A percentile compares a stretch with the other conserved stretches of the same genome.
phyloP scores from a whole-genome alignment of 2,113 vertebrate genomes.

The Ailuropoda melanoleuca region DNA sequence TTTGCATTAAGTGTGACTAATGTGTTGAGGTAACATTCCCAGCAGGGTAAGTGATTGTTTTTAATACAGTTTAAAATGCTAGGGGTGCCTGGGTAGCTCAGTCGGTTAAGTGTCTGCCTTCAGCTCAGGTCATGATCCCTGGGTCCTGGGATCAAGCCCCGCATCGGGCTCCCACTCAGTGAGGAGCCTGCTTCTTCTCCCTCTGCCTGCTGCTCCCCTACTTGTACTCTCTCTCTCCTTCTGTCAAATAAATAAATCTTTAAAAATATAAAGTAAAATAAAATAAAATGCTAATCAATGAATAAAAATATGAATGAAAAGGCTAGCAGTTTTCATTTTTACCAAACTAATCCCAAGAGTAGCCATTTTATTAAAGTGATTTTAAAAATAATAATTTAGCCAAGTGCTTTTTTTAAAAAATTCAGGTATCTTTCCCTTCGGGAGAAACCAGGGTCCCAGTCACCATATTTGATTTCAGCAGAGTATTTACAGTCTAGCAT shows the following conservation, averaged over 20 bases:
- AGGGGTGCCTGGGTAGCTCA: not conserved
- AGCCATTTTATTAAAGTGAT: constrained; percentile 7
- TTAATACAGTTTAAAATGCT: not conserved
- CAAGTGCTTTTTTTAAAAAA: not conserved
- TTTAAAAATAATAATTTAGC: not conserved
- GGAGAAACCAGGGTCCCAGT: not conserved
- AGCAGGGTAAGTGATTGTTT: not conserved
- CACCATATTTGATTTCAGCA: not conserved
- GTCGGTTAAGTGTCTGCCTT: no score
- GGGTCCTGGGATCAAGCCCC: no score
- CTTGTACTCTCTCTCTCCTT: no score
- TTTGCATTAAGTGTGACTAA: not conserved
- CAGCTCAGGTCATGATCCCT: no score
- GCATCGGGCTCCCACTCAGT: no score
- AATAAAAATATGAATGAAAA: not conserved
- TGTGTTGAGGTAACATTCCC: not conserved
- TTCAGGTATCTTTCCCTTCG: not conserved
- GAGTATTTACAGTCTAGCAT: not conserved
- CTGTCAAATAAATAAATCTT: no score
- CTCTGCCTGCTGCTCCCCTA: no score
- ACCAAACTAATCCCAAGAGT: not conserved
- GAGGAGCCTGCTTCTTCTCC: no score
- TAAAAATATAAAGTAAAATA: not conserved
- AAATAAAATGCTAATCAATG: not conserved
- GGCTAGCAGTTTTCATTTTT: not conserved